Base-by-base conservation (phyloP, 2,797 vertebrate species). In the Morelia viridis region DNA sequence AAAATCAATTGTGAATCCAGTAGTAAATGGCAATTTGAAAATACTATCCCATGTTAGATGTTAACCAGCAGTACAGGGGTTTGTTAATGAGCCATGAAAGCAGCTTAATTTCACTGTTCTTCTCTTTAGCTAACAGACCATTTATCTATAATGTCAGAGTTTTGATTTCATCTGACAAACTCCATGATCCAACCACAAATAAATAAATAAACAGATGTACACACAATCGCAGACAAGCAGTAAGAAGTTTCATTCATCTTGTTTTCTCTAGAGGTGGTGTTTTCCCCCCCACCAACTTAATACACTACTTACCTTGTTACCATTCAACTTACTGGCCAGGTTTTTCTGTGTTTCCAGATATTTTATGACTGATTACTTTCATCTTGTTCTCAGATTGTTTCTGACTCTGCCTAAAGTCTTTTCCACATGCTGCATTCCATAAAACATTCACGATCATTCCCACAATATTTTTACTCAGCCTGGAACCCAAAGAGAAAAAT, bases 311-410 rank as follows among this genome's bases (percentile, higher is more conserved):
- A 94, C 95, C 90, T 93, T 95, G 96, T 92, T 94, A 95, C 94
- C 95, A 95, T 94, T 95, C 7, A 22, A 57, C 68, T 94, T 1
- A 3, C 53, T 35, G 17, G 58, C 85, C 65, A 56, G 83, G 94
- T 95, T 96, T 94, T 95, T 96, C 93, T 94, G 95, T 95, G 96
- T 76, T 96, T 97, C 96, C 93, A 96, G 91, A 95, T 65, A 96
- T 96, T 95, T 96, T 95, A 94, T 95, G 94, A 95, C 93, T 95
- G 95, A 41, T 91, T 96, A 94, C 94, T 95, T 94, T 94, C 61
- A 68, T 96, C 95, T 96, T 96, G 94, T 96, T 97, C 95, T 96
- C 94, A 94, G 85, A 91, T 88, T 92, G 88, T 93, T 96, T 94
- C 90, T 94, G 94, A 90, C 65, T 94, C 60, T 85, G 19, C 62